Evolutionary conservation across 2,797 vertebrate species (phyloP).

Genomic region (Rhyacichthys aspro): DNA sequence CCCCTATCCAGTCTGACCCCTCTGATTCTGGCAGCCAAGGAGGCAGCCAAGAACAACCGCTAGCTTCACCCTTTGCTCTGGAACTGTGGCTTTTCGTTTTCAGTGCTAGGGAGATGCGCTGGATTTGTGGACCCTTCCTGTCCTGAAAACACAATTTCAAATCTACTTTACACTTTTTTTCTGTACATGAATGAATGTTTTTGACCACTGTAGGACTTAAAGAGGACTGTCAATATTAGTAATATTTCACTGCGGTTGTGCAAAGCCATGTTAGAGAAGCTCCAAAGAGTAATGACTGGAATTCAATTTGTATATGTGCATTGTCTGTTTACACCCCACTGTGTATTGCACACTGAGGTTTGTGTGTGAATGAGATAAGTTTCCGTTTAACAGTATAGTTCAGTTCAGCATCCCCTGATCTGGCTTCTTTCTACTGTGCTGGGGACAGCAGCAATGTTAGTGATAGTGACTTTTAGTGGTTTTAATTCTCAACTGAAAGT

Average conservation of each 20-base stretch:
- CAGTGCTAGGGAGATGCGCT: not conserved
- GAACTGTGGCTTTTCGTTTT: not conserved
- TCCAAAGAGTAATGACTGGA: conserved; percentile 55
- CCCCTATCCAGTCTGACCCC: conserved; percentile 96
- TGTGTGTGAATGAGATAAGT: conserved; percentile 29
- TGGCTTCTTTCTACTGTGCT: too few relatives aligned
- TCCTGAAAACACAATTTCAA: not conserved
- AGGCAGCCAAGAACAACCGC: conserved; percentile 93
- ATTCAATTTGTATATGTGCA: conserved; percentile 21
- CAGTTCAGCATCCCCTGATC: too few relatives aligned
- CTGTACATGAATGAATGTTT: not conserved
- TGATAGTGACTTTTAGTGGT: too few relatives aligned
- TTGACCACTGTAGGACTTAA: too few relatives aligned
- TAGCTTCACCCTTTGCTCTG: conserved; percentile 52
- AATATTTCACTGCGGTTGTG: too few relatives aligned
- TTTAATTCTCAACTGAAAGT: too few relatives aligned
- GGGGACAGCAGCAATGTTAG: too few relatives aligned
- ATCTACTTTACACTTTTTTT: not conserved
- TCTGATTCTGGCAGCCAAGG: conserved; percentile 93
- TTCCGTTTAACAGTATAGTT: too few relatives aligned
- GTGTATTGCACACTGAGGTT: too few relatives aligned
- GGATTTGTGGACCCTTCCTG: not conserved
- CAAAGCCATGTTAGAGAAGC: not conserved
- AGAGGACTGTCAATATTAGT: too few relatives aligned
- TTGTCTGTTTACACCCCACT: too few relatives aligned